Evolutionary conservation across 2,797 vertebrate genomes (phyloP).

Genomic region (Mormyrops boulengeri): DNA sequence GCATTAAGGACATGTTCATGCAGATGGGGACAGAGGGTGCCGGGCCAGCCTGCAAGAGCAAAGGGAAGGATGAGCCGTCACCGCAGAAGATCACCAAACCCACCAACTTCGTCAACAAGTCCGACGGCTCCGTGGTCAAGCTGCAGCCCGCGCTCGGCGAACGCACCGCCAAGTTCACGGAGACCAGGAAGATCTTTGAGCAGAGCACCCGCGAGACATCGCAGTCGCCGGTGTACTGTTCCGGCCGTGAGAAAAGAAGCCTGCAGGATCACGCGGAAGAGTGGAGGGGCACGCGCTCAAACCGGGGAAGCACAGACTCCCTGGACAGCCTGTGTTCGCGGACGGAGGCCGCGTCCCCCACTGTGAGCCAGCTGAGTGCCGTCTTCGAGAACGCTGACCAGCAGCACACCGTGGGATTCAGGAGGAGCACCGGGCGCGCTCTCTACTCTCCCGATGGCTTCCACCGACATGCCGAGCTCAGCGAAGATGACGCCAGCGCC

Average conservation of each 20-base stretch:
- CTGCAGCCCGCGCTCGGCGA: slow-evolving; percentile 71
- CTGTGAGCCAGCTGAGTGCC: slow-evolving; percentile 92
- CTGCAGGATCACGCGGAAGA: slow-evolving; percentile 82
- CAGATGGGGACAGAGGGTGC: slow-evolving; percentile 84
- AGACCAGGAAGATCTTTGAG: slow-evolving; percentile 91
- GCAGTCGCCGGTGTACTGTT: slow-evolving; percentile 75
- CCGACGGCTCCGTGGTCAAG: slow-evolving; percentile 78
- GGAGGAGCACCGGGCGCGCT: slow-evolving; percentile 59
- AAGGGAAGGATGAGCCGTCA: slow-evolving; percentile 63
- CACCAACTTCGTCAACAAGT: slow-evolving; percentile 82
- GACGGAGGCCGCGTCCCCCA: slow-evolving; percentile 88
- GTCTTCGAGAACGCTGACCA: slow-evolving; percentile 86
- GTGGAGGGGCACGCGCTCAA: slow-evolving; percentile 78
- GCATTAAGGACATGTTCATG: slow-evolving; percentile 99
- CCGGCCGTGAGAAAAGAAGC: slow-evolving; percentile 74
- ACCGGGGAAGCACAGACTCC: slow-evolving; percentile 89
- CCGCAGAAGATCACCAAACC: slow-evolving; percentile 79
- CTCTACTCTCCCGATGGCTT: slow-evolving; percentile 72
- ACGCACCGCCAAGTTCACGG: slow-evolving; percentile 82
- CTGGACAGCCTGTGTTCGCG: slow-evolving; percentile 92
- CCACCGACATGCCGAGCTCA: slow-evolving; percentile 57
- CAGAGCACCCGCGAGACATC: slow-evolving; percentile 74
- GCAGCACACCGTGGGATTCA: slow-evolving; percentile 43
- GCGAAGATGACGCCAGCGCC: slow-evolving; percentile 61
- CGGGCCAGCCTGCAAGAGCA: slow-evolving; percentile 47